Percentiles rank a stretch among this genome's conserved stretches.
Evolutionary conservation across 2,888 invertebrate species (phyloP).

Genomic region (Apamea anceps): DNA sequence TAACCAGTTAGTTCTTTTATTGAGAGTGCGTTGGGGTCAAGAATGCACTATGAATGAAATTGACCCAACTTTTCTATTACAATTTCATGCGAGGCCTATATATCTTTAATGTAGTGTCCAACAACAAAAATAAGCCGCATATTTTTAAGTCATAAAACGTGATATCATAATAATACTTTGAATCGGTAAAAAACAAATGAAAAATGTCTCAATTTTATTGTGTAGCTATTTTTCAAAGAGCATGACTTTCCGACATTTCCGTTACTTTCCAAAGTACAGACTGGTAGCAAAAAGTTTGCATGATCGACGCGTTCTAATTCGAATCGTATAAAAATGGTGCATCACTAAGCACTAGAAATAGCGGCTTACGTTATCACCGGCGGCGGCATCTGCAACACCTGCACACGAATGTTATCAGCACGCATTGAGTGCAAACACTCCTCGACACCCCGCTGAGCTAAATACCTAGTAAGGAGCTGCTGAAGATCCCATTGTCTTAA

Average conservation of each 20-base stretch:
- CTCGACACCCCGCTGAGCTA: constrained; percentile 23
- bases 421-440: constrained; percentile 48
- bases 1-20: constrained; percentile 55
- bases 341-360: constrained; percentile 64
- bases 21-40: constrained; percentile 43
- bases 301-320: constrained; percentile 46
- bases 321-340: constrained; percentile 53
- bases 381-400: constrained; percentile 65
- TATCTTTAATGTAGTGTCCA: background rate
- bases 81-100: constrained; percentile 18
- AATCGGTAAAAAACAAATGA: background rate
- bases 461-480: constrained; percentile 11
- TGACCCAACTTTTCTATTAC: constrained; percentile 41
- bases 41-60: constrained; percentile 43
- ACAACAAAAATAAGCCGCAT: background rate
- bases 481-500: background rate
- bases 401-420: constrained; percentile 62
- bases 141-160: background rate
- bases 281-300: constrained; percentile 24
- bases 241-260: constrained; percentile 11
- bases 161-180: constrained; percentile 3
- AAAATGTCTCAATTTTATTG: constrained; percentile 12
- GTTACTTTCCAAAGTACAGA: constrained; percentile 34
- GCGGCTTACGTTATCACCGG: constrained; percentile 69
- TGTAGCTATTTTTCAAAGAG: background rate